A percentile compares a stretch with the other conserved stretches of the same genome.
phyloP scores from a whole-genome alignment of 2,797 vertebrate species.

The Lindbergichthys nudifrons region DNA sequence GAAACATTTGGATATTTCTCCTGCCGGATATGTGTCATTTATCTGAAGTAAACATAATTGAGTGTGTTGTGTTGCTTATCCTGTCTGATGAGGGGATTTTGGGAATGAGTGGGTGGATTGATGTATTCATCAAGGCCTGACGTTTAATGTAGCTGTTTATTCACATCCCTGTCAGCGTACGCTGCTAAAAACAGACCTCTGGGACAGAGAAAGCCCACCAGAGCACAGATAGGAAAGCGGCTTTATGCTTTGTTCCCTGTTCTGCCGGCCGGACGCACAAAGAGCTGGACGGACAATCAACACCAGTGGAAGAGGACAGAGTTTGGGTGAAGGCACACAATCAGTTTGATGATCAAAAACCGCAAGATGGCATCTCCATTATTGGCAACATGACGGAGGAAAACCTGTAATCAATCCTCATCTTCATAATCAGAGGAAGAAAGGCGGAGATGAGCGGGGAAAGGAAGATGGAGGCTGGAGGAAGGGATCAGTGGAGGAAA shows the following conservation, averaged over 20 bases:
- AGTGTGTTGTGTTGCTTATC: neutral
- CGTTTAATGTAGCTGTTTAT: slow-evolving; percentile 53
- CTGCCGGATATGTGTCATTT: neutral
- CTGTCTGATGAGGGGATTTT: slow-evolving; percentile 30
- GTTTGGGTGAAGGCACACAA: slow-evolving; percentile 32
- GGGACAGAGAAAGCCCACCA: too few relatives aligned
- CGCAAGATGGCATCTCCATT: slow-evolving; percentile 34
- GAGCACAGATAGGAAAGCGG: slow-evolving; percentile 60
- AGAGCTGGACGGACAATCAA: slow-evolving; percentile 51
- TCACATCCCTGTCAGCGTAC: slow-evolving; percentile 41
- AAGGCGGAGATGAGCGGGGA: slow-evolving; percentile 41
- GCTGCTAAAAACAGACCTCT: slow-evolving; percentile 61
- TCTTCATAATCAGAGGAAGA: slow-evolving; percentile 61
- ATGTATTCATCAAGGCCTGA: slow-evolving; percentile 38
- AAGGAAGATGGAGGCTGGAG: slow-evolving; percentile 41
- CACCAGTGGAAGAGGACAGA: neutral
- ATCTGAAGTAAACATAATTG: neutral
- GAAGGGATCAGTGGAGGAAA: slow-evolving; percentile 54
- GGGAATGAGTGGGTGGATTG: slow-evolving; percentile 35
- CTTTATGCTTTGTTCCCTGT: slow-evolving; percentile 71
- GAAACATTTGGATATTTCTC: neutral
- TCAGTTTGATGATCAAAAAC: slow-evolving; percentile 45
- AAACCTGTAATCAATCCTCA: slow-evolving; percentile 37
- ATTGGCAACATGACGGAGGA: slow-evolving; percentile 52
- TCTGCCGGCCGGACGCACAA: slow-evolving; percentile 47